These are phyloP conservation scores for Danio choprae DNA, from an alignment of 2,797 vertebrate species.

Conservation along the genomic window DNA sequence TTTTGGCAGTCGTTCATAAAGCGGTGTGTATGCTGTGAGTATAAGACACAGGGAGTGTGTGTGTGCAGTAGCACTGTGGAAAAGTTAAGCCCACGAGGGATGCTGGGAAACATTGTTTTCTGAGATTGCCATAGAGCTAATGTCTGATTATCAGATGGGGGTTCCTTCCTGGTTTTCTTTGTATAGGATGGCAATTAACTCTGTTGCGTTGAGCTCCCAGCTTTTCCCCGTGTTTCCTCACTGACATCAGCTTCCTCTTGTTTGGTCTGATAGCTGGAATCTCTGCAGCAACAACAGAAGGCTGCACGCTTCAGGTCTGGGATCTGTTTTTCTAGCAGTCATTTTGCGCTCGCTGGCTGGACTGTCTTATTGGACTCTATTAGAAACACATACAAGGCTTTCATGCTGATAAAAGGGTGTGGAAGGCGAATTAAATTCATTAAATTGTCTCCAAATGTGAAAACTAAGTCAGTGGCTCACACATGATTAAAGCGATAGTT, in stretches of 20 bases:
- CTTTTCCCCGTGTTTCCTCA: slow-evolving; percentile 70
- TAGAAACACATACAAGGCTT: slow-evolving; percentile 2
- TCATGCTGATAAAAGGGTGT: slow-evolving; percentile 30
- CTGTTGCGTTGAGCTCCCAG: slow-evolving; percentile 70
- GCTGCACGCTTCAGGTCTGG: slow-evolving; percentile 35
- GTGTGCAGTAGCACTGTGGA: slow-evolving; percentile 64
- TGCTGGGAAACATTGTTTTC: slow-evolving; percentile 68
- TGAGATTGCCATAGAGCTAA: slow-evolving; percentile 54
- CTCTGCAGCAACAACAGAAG: slow-evolving; percentile 64
- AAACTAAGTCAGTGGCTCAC: neutral
- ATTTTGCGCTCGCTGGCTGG: neutral
- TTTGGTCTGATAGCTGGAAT: slow-evolving; percentile 65
- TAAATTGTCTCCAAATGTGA: slow-evolving; percentile 37
- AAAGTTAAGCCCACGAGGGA: slow-evolving; percentile 50
- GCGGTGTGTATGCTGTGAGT: slow-evolving; percentile 63
- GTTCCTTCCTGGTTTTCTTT: slow-evolving; percentile 85
- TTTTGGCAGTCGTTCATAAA: slow-evolving; percentile 65
- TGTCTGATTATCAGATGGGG: slow-evolving; percentile 76
- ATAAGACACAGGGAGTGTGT: slow-evolving; percentile 58
- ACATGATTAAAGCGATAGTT: neutral
- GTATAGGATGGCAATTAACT: slow-evolving; percentile 73
- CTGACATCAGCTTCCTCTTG: slow-evolving; percentile 78
- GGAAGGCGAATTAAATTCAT: slow-evolving; percentile 36
- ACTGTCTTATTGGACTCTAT: slow-evolving; percentile 37
- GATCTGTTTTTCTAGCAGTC: slow-evolving; percentile 43